Conservation (phyloP, 53 echinoderm and acorn worm genomes). For the Glandiceps talaboti region DNA sequence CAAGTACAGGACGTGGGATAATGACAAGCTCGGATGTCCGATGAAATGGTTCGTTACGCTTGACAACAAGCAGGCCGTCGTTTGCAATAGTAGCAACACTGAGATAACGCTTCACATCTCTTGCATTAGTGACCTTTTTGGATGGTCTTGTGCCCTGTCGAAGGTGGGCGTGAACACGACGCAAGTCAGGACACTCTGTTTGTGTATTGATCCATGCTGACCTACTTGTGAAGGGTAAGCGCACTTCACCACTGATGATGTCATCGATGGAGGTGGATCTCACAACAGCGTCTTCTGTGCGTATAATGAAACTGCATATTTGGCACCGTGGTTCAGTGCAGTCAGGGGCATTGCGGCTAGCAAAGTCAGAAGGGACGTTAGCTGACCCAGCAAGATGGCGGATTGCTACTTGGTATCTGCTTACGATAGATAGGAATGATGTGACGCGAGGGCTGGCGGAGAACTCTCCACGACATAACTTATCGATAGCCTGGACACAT, state of each 20-base stretch:
- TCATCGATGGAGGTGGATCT: conserved; percentile 13
- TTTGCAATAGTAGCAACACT: too few species aligned
- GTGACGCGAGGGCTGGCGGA: conserved; percentile 48
- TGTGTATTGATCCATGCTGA: conserved; percentile 38
- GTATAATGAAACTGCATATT: conserved; percentile 33
- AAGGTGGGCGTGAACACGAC: conserved; percentile 11
- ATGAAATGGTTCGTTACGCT: conserved; percentile 17
- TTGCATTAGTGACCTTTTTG: conserved; percentile 37
- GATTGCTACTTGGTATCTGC: too few species aligned
- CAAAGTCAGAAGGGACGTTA: too few species aligned
- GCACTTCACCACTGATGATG: conserved; percentile 19
- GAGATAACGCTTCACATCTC: conserved; percentile 53
- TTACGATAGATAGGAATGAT: conserved; percentile 35
- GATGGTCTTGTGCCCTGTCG: conserved; percentile 50
- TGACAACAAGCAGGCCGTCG: too few species aligned
- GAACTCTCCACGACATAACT: too few species aligned
- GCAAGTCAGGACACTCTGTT: conserved; percentile 24
- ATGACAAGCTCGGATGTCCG: conserved; percentile 30
- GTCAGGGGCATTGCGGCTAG: too few species aligned
- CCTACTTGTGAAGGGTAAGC: conserved; percentile 43
- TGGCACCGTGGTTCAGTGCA: conserved; percentile 48
- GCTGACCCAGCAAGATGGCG: too few species aligned
- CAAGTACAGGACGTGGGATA: conserved; percentile 31
- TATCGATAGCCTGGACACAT: too few species aligned
- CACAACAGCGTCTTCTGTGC: conserved; percentile 21